Evolutionary conservation across 1,140 invertebrate genomes (phyloP).

Genomic region (Hydropsyche tenuis): DNA sequence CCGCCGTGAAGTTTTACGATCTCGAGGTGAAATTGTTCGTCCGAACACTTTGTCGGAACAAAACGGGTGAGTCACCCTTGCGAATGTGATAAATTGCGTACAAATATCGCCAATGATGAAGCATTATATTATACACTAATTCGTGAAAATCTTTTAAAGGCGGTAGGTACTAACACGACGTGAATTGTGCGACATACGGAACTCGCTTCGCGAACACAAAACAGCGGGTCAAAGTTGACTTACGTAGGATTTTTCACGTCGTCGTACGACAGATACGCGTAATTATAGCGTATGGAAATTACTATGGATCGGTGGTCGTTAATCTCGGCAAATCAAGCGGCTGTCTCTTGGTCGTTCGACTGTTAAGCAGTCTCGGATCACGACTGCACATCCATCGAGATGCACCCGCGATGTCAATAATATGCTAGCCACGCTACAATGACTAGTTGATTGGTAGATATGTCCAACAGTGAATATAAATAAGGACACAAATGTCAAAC

Average conservation of each 20-base stretch:
- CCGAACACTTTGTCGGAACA: background rate
- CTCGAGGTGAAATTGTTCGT: background rate
- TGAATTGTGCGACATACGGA: no score
- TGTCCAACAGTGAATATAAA: no score
- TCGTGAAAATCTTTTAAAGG: no score
- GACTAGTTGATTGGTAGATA: background rate
- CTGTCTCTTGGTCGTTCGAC: slow-evolving; percentile 11
- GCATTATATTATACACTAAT: no score
- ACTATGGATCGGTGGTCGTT: background rate
- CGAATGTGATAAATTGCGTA: no score
- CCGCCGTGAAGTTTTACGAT: background rate
- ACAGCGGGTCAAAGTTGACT: no score
- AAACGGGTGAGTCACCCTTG: background rate
- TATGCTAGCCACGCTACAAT: background rate
- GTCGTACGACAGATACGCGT: background rate
- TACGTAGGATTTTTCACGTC: no score
- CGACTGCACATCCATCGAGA: slow-evolving; percentile 24
- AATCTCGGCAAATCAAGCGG: slow-evolving; percentile 23
- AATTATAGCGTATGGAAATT: slow-evolving; percentile 7
- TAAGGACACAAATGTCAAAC: no score
- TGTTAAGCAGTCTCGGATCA: slow-evolving; percentile 26
- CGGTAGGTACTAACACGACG: no score
- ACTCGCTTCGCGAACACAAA: no score
- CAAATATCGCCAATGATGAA: no score
- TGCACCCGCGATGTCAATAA: slow-evolving; percentile 15